Percentiles rank a stretch among this genome's conserved stretches.
Evolutionary conservation across 2,113 vertebrate species (phyloP).

Genomic region (Gorilla gorilla): DNA sequence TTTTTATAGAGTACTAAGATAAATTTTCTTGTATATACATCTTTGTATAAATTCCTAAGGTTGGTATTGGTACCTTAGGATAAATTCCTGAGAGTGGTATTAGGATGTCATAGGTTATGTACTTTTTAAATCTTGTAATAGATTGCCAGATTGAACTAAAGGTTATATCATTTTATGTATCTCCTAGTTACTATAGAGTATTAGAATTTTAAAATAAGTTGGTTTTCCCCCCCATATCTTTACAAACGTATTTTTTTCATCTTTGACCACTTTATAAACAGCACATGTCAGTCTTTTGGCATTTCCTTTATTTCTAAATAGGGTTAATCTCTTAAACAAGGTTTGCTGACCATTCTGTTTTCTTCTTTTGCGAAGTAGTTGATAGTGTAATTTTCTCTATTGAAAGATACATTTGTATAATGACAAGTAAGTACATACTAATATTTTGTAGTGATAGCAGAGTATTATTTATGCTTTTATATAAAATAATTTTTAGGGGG

Average conservation of each 20-base stretch:
- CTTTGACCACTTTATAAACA: conserved; percentile 37
- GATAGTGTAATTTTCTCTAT: background rate
- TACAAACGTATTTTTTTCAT: background rate
- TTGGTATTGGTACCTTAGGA: background rate
- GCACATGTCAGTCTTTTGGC: background rate
- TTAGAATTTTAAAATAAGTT: conserved; percentile 41
- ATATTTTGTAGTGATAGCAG: background rate
- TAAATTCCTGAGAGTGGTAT: conserved; percentile 39
- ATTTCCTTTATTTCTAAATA: conserved; percentile 44
- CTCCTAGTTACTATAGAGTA: background rate
- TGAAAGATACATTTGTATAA: conserved; percentile 37
- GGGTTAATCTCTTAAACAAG: background rate
- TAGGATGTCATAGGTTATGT: background rate
- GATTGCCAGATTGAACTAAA: background rate
- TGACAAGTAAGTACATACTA: conserved; percentile 1
- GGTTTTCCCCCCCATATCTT: background rate
- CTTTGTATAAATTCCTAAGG: background rate
- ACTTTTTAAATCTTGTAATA: conserved; percentile 23
- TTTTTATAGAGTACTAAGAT: background rate
- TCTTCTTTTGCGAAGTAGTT: conserved; percentile 46
- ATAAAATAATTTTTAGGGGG: conserved; percentile 35
- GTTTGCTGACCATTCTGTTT: conserved; percentile 44
- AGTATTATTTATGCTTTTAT: conserved; percentile 48
- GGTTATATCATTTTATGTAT: background rate
- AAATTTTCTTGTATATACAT: conserved; percentile 16